A percentile compares a stretch with the other conserved stretches of the same genome.
phyloP scores from a whole-genome alignment of 2,797 vertebrate genomes.

The Pyrrhura leucotis region DNA sequence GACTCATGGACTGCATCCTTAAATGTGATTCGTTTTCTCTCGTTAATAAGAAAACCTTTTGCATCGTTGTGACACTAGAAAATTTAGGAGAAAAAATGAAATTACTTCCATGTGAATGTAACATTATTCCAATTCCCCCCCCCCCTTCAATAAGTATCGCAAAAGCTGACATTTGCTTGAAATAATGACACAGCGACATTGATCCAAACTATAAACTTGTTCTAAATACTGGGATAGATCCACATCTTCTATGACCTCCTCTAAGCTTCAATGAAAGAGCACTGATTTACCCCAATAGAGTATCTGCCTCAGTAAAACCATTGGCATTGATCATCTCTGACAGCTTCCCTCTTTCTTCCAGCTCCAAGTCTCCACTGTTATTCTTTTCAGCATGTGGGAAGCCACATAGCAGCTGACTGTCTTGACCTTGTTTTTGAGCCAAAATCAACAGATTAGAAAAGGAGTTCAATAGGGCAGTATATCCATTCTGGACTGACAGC shows the following conservation, averaged over 20 bases:
- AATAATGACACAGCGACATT: background rate
- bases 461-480: background rate
- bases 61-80: background rate
- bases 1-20: background rate
- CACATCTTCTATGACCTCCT: background rate
- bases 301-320: background rate
- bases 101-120: background rate
- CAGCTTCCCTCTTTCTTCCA: background rate
- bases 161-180: background rate
- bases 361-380: background rate
- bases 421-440: background rate
- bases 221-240: background rate
- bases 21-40: background rate
- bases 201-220: background rate
- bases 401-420: background rate
- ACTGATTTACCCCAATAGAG: background rate
- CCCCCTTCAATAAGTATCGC: background rate
- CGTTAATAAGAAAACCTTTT: background rate
- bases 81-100: background rate
- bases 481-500: background rate
- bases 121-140: background rate
- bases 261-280: background rate
- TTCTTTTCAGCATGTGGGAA: background rate
- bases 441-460: background rate
- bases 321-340: rapidly evolving